These are phyloP conservation scores for Vireo griseus DNA, from an alignment of 2,797 vertebrate genomes.

Conservation along the genomic window DNA sequence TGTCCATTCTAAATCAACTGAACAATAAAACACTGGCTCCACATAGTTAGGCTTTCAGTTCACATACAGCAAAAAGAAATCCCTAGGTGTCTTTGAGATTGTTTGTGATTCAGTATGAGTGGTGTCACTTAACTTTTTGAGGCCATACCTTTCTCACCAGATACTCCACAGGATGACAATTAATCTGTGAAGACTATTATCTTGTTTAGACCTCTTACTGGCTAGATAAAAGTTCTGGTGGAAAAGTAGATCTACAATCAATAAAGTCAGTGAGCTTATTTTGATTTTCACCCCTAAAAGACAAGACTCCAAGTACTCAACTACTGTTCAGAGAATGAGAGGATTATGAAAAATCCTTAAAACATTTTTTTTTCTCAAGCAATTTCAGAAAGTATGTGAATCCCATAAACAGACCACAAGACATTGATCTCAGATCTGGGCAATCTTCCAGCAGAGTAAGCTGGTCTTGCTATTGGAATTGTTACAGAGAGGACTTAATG, in stretches of 20 bases:
- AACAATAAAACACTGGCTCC: background rate
- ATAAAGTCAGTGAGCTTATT: background rate
- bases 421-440: background rate
- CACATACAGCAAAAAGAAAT: background rate
- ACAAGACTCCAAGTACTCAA: background rate
- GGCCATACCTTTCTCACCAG: background rate
- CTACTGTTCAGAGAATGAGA: background rate
- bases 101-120: background rate
- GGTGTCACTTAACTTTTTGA: background rate
- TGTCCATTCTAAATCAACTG: background rate
- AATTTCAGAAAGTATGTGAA: background rate
- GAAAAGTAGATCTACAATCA: background rate
- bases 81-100: background rate
- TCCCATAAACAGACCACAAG: background rate
- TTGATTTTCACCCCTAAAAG: background rate
- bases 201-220: background rate
- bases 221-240: background rate
- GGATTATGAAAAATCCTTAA: background rate
- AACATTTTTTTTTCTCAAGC: background rate
- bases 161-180: background rate
- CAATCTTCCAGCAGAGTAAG: background rate
- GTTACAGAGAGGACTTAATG: background rate
- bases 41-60: background rate
- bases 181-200: background rate
- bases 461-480: background rate